Base-by-base conservation (phyloP, 2,113 vertebrate genomes). In the Eptesicus fuscus region DNA sequence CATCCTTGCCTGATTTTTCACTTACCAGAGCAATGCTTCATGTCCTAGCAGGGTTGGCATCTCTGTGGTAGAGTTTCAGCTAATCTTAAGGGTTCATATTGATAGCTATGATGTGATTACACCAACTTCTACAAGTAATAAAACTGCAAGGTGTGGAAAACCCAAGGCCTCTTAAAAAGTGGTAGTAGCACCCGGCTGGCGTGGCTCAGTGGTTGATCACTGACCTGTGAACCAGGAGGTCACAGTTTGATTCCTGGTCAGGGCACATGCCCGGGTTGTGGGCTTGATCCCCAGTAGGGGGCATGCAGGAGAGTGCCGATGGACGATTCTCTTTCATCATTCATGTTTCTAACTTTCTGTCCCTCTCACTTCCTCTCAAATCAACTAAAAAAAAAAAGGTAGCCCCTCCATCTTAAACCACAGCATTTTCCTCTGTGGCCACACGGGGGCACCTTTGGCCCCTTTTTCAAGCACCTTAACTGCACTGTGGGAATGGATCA, bases 401-500 rank as follows among this genome's bases (percentile, higher is more conserved):
- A 23, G 63, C 35, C 22, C 14, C 2, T 83, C 37, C 22, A 44
- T 35, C n/a, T 44, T 28, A 56, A 78, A 7, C 47, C 7, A 20
- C 22, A 73, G 61, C 51, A 85, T 73, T 96, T 95, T 86, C 78
- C 28, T 53, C 40, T 25, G 1, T 35, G 11, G 85, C 97, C 97
- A 97, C 97, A 95, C 0, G 93, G 74, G 95, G 97, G 95, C 95
- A 83, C 65, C 76, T 32, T 78, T 9, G 70, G 92, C 10, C 74
- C 42, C 95, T 70, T 78, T 67, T 73, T 96, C 23, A 37, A 47
- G 42, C 13, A 0, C 77, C 44, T 79, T 92, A 37, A 30, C 42
- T 79, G 90, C 3, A 13, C 53, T 56, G 22, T 94, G 53, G 83
- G 47, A 49, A 51, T 82, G 25, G 40, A 63, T 88, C 78, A 85